Conservation (phyloP, 2,888 invertebrate genomes). For the Priocnemis perturbator region DNA sequence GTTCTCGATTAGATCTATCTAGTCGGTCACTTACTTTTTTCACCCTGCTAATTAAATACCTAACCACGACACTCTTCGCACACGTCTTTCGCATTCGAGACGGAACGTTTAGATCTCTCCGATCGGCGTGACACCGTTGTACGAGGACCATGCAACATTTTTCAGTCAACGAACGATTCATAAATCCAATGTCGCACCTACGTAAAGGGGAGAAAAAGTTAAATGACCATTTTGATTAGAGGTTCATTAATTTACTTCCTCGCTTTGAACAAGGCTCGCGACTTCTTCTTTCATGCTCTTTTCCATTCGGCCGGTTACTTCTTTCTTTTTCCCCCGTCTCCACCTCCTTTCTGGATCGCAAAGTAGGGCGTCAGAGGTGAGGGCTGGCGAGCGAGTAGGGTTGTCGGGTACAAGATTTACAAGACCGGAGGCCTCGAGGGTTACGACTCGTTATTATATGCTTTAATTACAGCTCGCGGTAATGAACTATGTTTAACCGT, state of each 20-base stretch:
- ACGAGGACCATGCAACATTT: no score
- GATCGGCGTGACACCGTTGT: no score
- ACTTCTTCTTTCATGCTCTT: slow-evolving; percentile 29
- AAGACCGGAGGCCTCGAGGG: slow-evolving; percentile 69
- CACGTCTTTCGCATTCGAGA: no score
- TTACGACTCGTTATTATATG: slow-evolving; percentile 73
- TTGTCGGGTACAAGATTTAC: slow-evolving; percentile 70
- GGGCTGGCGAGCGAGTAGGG: slow-evolving; percentile 43
- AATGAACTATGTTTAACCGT: slow-evolving; percentile 74
- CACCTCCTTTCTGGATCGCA: slow-evolving; percentile 32
- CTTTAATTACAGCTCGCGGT: slow-evolving; percentile 73
- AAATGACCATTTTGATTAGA: slow-evolving; percentile 27
- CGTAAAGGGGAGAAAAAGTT: slow-evolving; percentile 10
- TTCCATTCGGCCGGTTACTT: slow-evolving; percentile 20
- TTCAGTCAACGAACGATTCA: slow-evolving; percentile 5
- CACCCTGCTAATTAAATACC: no score
- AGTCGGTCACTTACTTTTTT: no score
- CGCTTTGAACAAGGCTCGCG: slow-evolving; percentile 28
- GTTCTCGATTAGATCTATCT: no score
- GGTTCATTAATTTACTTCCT: slow-evolving; percentile 35
- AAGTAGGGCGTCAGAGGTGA: slow-evolving; percentile 42
- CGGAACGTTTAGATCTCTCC: no score
- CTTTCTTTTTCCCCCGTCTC: slow-evolving; percentile 11
- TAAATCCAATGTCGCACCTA: slow-evolving; percentile 14
- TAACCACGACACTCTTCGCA: no score